These are phyloP conservation scores for Melanotaenia boesemani DNA, from an alignment of 2,797 vertebrate genomes.

Conservation along the genomic window DNA sequence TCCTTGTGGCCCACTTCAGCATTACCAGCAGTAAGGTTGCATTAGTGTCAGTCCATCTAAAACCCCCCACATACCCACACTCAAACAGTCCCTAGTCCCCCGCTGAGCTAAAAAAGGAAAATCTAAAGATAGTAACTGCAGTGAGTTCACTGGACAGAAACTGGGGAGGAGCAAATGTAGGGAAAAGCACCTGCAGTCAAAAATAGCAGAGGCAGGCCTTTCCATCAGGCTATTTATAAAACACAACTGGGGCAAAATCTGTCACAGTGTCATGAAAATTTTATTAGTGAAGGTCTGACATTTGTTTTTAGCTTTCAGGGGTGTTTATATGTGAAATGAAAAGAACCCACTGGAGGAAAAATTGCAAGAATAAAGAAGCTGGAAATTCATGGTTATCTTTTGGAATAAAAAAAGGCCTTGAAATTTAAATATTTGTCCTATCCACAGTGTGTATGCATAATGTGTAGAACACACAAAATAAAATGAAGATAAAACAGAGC, in stretches of 20 bases:
- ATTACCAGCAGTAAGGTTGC: constrained; percentile 39
- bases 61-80: constrained; percentile 21
- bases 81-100: constrained; percentile 36
- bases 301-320: constrained; percentile 27
- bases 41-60: constrained; percentile 52
- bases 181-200: constrained; percentile 69
- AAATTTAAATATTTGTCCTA: neutral
- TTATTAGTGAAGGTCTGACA: constrained; percentile 32
- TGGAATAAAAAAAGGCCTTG: neutral
- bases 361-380: constrained; percentile 6
- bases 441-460: neutral
- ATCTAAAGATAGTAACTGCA: constrained; percentile 75
- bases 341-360: constrained; percentile 9
- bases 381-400: neutral
- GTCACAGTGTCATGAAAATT: constrained; percentile 47
- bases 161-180: constrained; percentile 53
- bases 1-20: constrained; percentile 62
- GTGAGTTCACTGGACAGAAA: constrained; percentile 61
- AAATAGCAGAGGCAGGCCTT: constrained; percentile 68
- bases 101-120: constrained; percentile 70
- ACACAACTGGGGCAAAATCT: constrained; percentile 56
- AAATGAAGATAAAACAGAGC: constrained; percentile 4
- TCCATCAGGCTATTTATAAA: constrained; percentile 69
- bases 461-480: neutral
- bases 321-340: constrained; percentile 17